Evolutionary conservation across 2,113 vertebrate genomes (phyloP).

Genomic region (Mellivora capensis): DNA sequence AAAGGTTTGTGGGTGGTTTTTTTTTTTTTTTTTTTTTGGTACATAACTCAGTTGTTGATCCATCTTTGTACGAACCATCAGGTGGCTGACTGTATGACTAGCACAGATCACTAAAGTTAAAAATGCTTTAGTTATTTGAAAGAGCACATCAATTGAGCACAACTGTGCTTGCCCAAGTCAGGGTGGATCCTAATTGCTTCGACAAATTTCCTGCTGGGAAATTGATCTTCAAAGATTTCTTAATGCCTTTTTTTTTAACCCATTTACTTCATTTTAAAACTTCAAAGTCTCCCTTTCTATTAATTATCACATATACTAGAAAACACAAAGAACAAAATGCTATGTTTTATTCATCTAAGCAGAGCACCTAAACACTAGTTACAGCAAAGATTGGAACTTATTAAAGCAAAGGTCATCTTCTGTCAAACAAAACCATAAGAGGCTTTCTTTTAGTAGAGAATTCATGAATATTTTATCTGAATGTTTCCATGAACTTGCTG

Average conservation of each 20-base stretch:
- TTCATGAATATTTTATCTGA: conserved; percentile 81
- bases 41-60: neutral
- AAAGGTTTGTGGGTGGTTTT: neutral
- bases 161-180: conserved; percentile 57
- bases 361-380: conserved; percentile 68
- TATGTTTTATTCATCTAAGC: conserved; percentile 74
- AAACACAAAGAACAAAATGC: conserved; percentile 68
- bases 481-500: conserved; percentile 70
- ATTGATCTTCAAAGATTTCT: conserved; percentile 77
- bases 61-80: neutral
- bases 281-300: conserved; percentile 73
- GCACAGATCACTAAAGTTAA: conserved; percentile 4
- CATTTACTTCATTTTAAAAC: conserved; percentile 67
- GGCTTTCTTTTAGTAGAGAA: conserved; percentile 68
- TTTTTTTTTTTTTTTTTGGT: neutral
- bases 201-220: conserved; percentile 79
- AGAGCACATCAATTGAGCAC: conserved; percentile 69
- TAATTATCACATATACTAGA: conserved; percentile 74
- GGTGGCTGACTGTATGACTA: neutral
- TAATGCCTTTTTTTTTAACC: conserved; percentile 52
- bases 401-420: conserved; percentile 69
- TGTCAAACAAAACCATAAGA: conserved; percentile 70
- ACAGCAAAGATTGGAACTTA: conserved; percentile 56
- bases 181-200: conserved; percentile 72
- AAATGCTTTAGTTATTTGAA: conserved; percentile 63